Evolutionary conservation across 2,113 vertebrate species (phyloP), one percentile per base, ranked within the genome.

Genomic region (Miniopterus natalensis): DNA sequence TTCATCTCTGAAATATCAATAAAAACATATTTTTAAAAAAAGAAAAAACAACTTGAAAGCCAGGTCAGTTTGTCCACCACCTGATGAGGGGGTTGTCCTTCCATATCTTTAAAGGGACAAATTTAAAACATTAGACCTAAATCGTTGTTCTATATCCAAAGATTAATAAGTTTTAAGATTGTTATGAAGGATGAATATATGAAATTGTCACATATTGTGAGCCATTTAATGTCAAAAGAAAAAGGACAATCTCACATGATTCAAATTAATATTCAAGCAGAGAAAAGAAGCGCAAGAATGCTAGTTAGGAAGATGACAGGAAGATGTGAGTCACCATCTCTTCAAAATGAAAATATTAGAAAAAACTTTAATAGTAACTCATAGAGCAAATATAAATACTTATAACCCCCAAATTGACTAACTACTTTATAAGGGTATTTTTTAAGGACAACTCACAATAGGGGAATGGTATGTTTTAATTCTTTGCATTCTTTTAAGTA

Each of bases 211-310:
- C 5, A 49, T 31, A 75, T 31, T 51, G 29, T 45, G 15, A 85
- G 18, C 7, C 7, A 90, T 11, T 71, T 65, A 94, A 47, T 55
- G 25, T 40, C 21, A 47, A 29, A 71, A 40, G 95, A 80, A 92
- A 94, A 73, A 23, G 6, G 63, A n/a, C 9, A 40, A 73, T 84
- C 36, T 88, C 42, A 73, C 31, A 65, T 66, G 6, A 20, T 86
- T 79, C 23, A 71, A 95, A 65, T 11, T 87, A 88, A 61, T 55
- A 90, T 80, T 71, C 55, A 84, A 95, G 29, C 88, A 74, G 8
- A 74, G 5, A 92, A 65, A 4, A 84, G 29, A 88, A 66, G 7
- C 17, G 8, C 14, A 77, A 73, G 17, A 90, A 63, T 53, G 3
- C 12, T 47, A 63, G 17, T 59, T 53, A 53, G n/a, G 74, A 84